Base-by-base conservation (phyloP, 2,797 vertebrate species). In the Muscicapa comitata region DNA sequence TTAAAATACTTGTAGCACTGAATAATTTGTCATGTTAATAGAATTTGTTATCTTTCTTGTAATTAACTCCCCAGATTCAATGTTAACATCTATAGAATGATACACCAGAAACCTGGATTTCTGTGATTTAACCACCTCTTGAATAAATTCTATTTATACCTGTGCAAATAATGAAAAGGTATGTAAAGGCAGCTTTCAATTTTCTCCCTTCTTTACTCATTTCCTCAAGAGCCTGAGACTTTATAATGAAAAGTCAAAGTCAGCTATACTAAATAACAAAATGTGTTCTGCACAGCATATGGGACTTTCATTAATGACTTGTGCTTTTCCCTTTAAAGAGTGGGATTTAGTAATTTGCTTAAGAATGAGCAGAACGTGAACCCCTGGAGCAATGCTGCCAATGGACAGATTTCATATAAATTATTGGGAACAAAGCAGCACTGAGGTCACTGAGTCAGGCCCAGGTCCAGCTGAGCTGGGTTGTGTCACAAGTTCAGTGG, bases 121-220 rank as follows among this genome's bases (percentile, higher is more conserved):
- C 79, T 67, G 17, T 83, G 33, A 72, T 65, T 78, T 61, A 70
- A 62, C 33, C 54, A 40, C 55, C 31, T 83, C 78, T 63, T 83
- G 68, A 88, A 78, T 75, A 71, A 79, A 89, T 94, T 74, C n/a
- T 76, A 20, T 90, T 94, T 94, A 43, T 37, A 68, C 21, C 50
- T 78, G 17, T 7, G 55, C 37, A 87, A 91, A 81, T 70, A 91
- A 78, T 45, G 18, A 66, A 84, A 89, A 76, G 25, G n/a, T 48
- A 85, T 37, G 15, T 81, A 62, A 65, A 85, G 26, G 55, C 38
- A 87, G 17, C 71, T 89, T 90, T 66, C 53, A 9, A 28, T 89
- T 86, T 93, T 92, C 33, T 73, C 51, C 42, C 37, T 79, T 77
- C 63, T 83, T 90, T 82, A 58, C 66, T 82, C 7, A 87, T 79